Percentiles rank a stretch among this genome's conserved stretches.
These are phyloP conservation scores for Zaprionus ornatus DNA, from an alignment of 1,140 invertebrate species.

Conservation along the genomic window DNA sequence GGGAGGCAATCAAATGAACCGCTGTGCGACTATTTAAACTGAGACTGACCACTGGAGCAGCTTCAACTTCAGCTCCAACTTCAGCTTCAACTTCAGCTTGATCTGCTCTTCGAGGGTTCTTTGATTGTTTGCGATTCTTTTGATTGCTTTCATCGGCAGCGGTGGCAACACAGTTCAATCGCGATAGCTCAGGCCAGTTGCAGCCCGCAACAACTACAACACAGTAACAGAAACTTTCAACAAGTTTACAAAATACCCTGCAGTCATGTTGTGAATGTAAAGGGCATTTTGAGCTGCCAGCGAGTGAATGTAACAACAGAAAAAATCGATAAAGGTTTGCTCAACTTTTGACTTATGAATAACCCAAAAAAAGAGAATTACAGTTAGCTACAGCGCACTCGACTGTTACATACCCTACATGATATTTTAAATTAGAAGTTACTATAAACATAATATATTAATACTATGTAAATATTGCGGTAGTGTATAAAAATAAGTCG, in stretches of 20 bases:
- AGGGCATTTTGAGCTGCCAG: slow-evolving; percentile 60
- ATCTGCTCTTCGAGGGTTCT: slow-evolving; percentile 27
- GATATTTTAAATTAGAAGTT: too few species aligned
- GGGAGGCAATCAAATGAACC: slow-evolving; percentile 53
- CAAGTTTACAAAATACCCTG: slow-evolving; percentile 59
- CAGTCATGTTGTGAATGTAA: slow-evolving; percentile 48
- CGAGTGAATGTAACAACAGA: slow-evolving; percentile 61
- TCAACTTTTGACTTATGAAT: slow-evolving; percentile 1
- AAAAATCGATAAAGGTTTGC: slow-evolving; percentile 13
- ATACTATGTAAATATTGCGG: too few species aligned
- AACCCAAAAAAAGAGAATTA: neutral
- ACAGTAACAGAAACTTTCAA: slow-evolving; percentile 23
- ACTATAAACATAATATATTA: too few species aligned
- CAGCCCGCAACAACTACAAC: slow-evolving; percentile 3
- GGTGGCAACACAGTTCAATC: slow-evolving; percentile 78
- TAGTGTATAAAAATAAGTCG: too few species aligned
- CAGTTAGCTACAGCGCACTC: neutral
- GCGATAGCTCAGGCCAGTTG: slow-evolving; percentile 57
- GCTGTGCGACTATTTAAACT: slow-evolving; percentile 54
- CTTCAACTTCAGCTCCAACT: slow-evolving; percentile 1
- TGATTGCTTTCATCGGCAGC: slow-evolving; percentile 52
- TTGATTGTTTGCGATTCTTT: slow-evolving; percentile 66
- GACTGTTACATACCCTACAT: neutral
- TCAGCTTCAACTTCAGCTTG: slow-evolving; percentile 13
- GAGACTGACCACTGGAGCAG: slow-evolving; percentile 52